phyloP scores from a whole-genome alignment of 1,140 invertebrate species.

The Aphelinus atriplicis region DNA sequence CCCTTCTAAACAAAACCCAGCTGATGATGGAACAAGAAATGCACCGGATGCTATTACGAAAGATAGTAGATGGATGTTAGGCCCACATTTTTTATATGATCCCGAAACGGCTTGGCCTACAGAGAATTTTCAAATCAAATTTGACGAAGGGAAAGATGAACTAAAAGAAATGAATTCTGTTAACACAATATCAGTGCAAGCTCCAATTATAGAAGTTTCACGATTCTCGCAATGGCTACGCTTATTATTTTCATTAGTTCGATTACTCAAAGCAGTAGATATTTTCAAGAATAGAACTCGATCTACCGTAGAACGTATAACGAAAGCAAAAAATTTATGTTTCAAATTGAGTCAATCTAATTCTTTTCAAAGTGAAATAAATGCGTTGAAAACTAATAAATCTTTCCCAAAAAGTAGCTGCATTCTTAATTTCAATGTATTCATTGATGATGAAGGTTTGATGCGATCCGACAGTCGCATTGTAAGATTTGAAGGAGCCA shows the following conservation, averaged over 20 bases:
- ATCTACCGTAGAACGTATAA: background rate
- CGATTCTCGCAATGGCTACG: background rate
- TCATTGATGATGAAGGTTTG: background rate
- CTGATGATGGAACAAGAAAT: constrained; percentile 47
- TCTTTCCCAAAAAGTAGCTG: background rate
- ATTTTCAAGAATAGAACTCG: background rate
- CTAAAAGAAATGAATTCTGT: background rate
- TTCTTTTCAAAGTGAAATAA: background rate
- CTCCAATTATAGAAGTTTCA: background rate
- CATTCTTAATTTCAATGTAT: background rate
- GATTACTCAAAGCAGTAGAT: background rate
- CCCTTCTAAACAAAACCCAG: constrained; percentile 57
- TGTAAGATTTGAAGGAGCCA: background rate
- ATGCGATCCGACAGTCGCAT: background rate
- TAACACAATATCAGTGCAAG: background rate
- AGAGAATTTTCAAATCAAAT: background rate
- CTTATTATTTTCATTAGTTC: background rate
- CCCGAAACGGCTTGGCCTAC: background rate
- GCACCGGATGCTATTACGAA: background rate
- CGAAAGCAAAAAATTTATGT: background rate
- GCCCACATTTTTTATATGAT: background rate
- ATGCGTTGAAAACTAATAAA: background rate
- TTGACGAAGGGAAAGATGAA: background rate
- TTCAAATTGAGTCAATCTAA: background rate
- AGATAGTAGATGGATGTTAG: background rate